phyloP scores from a whole-genome alignment of 2,888 invertebrate species.

The Barypeithes pellucidus region DNA sequence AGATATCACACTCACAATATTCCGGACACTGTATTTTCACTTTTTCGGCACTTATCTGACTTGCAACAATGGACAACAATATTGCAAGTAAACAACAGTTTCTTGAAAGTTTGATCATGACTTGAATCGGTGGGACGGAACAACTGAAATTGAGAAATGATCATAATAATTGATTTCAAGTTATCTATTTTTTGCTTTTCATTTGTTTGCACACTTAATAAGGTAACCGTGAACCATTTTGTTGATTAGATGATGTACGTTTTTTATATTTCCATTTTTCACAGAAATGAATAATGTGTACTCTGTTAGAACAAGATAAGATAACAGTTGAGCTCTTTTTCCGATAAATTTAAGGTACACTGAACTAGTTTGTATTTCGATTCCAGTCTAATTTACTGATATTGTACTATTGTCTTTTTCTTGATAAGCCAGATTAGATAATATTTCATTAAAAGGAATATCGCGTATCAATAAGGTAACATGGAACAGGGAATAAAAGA shows the following conservation, averaged over 20 bases:
- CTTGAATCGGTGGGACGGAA: conserved; percentile 23
- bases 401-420: background rate
- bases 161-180: conserved; percentile 25
- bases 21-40: conserved; percentile 70
- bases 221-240: background rate
- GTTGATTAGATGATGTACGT: conserved; percentile 2
- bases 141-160: conserved; percentile 23
- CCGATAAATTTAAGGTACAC: background rate
- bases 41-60: background rate
- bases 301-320: background rate
- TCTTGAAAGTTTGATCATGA: conserved; percentile 1
- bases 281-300: background rate
- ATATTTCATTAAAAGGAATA: background rate
- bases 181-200: conserved; percentile 4
- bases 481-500: background rate
- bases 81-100: background rate
- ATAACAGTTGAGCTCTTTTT: background rate
- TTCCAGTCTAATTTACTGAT: background rate
- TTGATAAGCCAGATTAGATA: background rate
- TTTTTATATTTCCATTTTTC: background rate
- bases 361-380: background rate
- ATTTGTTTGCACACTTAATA: background rate
- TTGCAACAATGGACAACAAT: background rate
- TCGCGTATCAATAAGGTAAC: background rate
- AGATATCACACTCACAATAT: conserved; percentile 74